These are phyloP conservation scores for Blera fallax DNA, from an alignment of 2,888 invertebrate genomes.

Conservation along the genomic window DNA sequence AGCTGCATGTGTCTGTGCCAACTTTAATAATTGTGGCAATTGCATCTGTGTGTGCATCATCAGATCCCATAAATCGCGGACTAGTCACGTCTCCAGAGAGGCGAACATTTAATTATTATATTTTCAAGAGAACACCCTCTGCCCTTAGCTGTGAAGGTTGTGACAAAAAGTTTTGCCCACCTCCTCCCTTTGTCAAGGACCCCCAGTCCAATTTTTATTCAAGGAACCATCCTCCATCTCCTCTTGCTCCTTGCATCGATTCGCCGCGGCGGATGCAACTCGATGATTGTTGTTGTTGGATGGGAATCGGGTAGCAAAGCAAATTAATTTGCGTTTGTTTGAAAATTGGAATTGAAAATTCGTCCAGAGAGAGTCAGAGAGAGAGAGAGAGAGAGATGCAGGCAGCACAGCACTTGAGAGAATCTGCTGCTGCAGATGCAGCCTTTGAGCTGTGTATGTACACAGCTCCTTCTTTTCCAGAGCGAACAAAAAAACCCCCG, in stretches of 20 bases:
- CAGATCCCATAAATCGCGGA: conserved; percentile 71
- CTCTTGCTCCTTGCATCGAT: conserved; percentile 1
- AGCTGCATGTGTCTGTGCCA: conserved; percentile 44
- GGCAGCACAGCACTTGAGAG: conserved; percentile 23
- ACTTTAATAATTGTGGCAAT: conserved; percentile 71
- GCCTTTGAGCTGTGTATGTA: conserved; percentile 26
- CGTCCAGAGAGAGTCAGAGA: conserved; percentile 8
- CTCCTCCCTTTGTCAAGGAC: neutral
- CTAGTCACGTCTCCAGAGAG: conserved; percentile 63
- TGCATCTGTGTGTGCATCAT: conserved; percentile 59
- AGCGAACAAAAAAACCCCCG: neutral
- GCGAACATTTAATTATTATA: conserved; percentile 67
- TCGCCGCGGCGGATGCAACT: neutral
- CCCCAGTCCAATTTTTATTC: conserved; percentile 13
- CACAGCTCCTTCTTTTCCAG: neutral
- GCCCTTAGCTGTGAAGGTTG: conserved; percentile 7
- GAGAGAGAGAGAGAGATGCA: conserved; percentile 21
- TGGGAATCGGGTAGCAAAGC: conserved; percentile 57
- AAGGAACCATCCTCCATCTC: conserved; percentile 1
- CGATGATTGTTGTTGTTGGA: conserved; percentile 50
- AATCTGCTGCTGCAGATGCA: conserved; percentile 15
- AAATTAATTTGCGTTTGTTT: conserved; percentile 72
- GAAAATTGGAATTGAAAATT: conserved; percentile 69
- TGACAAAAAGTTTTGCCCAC: conserved; percentile 52
- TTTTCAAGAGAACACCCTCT: conserved; percentile 36